Evolutionary conservation across 1,140 invertebrate species (phyloP), one percentile per base, ranked within the genome.

Genomic region (Neotoxoptera formosana): DNA sequence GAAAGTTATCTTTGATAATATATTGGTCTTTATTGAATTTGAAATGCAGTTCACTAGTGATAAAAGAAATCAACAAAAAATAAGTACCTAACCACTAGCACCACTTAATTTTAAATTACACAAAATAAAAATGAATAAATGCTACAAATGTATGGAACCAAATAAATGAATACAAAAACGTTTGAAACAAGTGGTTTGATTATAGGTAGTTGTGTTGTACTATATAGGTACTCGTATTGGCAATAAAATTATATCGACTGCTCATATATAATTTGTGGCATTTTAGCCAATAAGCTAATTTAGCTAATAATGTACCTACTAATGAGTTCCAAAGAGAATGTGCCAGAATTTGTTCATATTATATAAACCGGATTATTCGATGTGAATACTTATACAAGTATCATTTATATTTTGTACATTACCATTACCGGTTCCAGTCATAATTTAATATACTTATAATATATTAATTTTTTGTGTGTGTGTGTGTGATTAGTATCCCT

Each of bases 311-410:
- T n/a, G n/a, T 53, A 53, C 51, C 51, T 81, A 87, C 30, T 48
- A 51, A 89, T 89, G 34, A 89, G 51, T 89, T 25, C 3, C 45
- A 56, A 89, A 11, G 51, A 89, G 51, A 89, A 89, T 89, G 51
- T 56, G 11, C 34, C 20, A 53, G n/a, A 51, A 88, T 88, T 20
- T 87, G 23, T 51, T 89, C n/a, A 25, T 86, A n/a, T n/a, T n/a
- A n/a, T n/a, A 34, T 88, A 89, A 89, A 89, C 88, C 88, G 88
- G 88, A 89, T 56, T 89, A 89, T 56, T 87, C 47, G 48, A 87
- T 17, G 30, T 23, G 51, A 89, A 89, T 48, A 56, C 51, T 89
- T 89, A 89, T 41, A 53, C 25, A 89, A 89, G 34, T 89, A 89
- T 53, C n/a, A 89, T 56, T 89, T 89, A 56, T 76, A 76, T 76